These are phyloP conservation scores for Plebejus argus DNA, from an alignment of 2,888 invertebrate species.

Conservation along the genomic window DNA sequence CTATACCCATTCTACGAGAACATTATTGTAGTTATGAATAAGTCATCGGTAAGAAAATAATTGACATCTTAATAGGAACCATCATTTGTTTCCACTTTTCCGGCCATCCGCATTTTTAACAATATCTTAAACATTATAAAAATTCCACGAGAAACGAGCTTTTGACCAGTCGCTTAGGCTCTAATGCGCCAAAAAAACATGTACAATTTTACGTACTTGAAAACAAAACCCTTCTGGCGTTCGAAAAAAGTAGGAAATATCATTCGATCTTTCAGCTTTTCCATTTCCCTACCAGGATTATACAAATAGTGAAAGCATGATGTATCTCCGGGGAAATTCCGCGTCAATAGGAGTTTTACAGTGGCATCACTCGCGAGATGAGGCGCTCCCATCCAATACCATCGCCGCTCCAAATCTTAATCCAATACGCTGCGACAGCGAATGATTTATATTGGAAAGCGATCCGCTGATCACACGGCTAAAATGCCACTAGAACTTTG, in stretches of 20 bases:
- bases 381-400: conserved; percentile 54
- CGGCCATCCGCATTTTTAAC: too few species aligned
- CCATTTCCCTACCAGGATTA: not conserved
- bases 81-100: too few species aligned
- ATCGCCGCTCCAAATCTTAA: conserved; percentile 69
- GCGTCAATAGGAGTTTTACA: conserved; percentile 51
- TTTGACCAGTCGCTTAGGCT: too few species aligned
- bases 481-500: conserved; percentile 50
- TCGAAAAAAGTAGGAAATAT: not conserved
- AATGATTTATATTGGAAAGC: conserved; percentile 70
- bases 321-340: conserved; percentile 62
- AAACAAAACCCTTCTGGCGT: not conserved
- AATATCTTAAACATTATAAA: too few species aligned
- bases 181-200: too few species aligned
- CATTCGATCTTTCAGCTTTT: not conserved
- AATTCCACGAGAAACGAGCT: too few species aligned
- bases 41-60: too few species aligned
- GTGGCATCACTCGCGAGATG: conserved; percentile 64
- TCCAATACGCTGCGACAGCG: conserved; percentile 73
- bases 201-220: not conserved
- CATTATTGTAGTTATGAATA: too few species aligned
- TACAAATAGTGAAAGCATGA: conserved; percentile 31
- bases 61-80: too few species aligned
- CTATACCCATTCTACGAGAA: too few species aligned
- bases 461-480: conserved; percentile 54